These are phyloP conservation scores for Onthophagus sagittarius DNA, from an alignment of 2,888 invertebrate species.

Conservation along the genomic window DNA sequence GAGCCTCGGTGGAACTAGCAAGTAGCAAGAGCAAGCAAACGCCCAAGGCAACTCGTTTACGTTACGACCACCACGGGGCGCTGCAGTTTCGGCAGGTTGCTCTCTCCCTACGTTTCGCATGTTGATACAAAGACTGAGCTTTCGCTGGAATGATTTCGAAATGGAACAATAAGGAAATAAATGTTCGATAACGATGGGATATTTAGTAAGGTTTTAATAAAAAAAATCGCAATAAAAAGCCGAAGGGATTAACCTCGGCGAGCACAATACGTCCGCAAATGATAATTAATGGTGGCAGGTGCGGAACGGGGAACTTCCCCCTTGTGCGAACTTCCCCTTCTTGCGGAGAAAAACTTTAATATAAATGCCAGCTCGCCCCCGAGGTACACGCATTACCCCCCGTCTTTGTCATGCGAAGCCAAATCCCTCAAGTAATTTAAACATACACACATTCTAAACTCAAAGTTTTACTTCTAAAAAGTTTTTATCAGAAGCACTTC, in stretches of 20 bases:
- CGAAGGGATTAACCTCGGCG: not conserved
- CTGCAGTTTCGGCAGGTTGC: not conserved
- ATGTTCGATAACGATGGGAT: not conserved
- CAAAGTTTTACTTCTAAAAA: not conserved
- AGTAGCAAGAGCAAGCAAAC: not conserved
- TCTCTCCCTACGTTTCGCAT: not conserved
- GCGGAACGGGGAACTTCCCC: not conserved
- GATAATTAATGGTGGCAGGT: not conserved
- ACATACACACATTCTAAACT: not conserved
- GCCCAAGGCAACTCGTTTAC: not conserved
- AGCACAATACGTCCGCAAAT: not conserved
- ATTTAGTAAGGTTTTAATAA: not conserved
- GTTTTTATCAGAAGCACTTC: not conserved
- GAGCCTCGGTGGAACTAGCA: not conserved
- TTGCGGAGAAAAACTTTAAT: not conserved
- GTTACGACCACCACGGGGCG: not conserved
- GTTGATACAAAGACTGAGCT: not conserved
- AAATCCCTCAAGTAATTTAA: not conserved
- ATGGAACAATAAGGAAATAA: not conserved
- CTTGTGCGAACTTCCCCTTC: not conserved
- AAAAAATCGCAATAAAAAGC: not conserved
- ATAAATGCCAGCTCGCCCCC: not conserved
- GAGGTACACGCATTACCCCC: not conserved
- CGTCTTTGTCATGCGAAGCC: not conserved
- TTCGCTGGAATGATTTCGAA: not conserved